A percentile compares a stretch with the other conserved stretches of the same genome.
Evolutionary conservation across 2,797 vertebrate species (phyloP).

Genomic region (Epinephelus awoara): DNA sequence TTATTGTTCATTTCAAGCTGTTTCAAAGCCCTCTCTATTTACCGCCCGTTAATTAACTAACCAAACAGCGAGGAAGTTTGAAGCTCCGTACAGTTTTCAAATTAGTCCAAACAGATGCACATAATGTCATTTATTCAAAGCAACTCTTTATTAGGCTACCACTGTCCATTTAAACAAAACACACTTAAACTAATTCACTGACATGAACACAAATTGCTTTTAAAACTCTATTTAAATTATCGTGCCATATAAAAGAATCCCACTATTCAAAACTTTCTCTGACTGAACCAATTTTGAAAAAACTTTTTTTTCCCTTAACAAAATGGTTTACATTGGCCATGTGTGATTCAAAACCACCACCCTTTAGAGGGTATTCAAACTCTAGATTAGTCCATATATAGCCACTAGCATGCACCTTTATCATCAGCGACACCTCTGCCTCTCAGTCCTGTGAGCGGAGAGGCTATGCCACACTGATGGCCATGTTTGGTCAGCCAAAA

Average conservation of each 20-base stretch:
- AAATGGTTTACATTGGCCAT: constrained; percentile 48
- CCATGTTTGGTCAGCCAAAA: constrained; percentile 87
- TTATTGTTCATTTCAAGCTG: constrained; percentile 80
- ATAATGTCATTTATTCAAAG: constrained; percentile 73
- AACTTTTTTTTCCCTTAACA: background rate
- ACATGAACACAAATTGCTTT: constrained; percentile 64
- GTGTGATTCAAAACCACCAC: constrained; percentile 43
- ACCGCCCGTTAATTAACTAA: constrained; percentile 80
- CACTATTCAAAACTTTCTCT: constrained; percentile 20
- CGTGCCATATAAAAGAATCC: constrained; percentile 29
- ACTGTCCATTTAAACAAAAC: constrained; percentile 73
- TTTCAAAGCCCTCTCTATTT: constrained; percentile 77
- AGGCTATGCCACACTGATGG: constrained; percentile 83
- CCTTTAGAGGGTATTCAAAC: constrained; percentile 60
- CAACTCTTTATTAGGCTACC: constrained; percentile 66
- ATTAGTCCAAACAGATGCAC: constrained; percentile 77
- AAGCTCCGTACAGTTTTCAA: constrained; percentile 66
- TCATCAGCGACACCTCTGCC: constrained; percentile 82
- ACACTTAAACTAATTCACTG: constrained; percentile 66
- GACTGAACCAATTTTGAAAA: constrained; percentile 23
- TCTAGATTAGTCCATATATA: constrained; percentile 82
- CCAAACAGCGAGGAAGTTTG: constrained; percentile 76
- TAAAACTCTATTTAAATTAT: constrained; percentile 57
- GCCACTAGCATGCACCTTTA: constrained; percentile 76
- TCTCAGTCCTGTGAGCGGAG: constrained; percentile 61